A percentile compares a stretch with the other conserved stretches of the same genome.
Conservation (phyloP, 2,888 invertebrate species). For the Drosophila emarginata region DNA sequence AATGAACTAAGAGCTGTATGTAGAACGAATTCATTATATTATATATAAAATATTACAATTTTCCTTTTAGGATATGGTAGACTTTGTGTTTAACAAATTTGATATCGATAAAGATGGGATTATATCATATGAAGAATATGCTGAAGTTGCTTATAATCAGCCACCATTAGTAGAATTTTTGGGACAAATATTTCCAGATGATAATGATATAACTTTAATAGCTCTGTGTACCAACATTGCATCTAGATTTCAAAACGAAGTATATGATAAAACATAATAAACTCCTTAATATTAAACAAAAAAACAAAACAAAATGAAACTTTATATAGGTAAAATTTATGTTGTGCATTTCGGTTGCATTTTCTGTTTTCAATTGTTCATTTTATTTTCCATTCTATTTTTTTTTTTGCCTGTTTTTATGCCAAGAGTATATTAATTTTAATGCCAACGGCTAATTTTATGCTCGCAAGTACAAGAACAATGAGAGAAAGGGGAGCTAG, state of each 20-base stretch:
- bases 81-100: constrained; percentile 88
- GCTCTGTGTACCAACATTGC: constrained; percentile 36
- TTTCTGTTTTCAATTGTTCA: not conserved
- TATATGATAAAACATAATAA: not conserved
- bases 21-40: not conserved
- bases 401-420: constrained; percentile 46
- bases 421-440: constrained; percentile 50
- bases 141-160: constrained; percentile 85
- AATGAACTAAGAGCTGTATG: constrained; percentile 84
- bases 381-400: constrained; percentile 58
- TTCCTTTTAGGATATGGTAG: constrained; percentile 86
- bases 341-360: not conserved
- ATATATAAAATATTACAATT: not conserved
- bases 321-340: not conserved
- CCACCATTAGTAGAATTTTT: constrained; percentile 88
- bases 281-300: no score
- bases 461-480: not conserved
- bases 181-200: constrained; percentile 87
- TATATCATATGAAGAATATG: constrained; percentile 85
- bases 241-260: constrained; percentile 13
- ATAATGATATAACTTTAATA: constrained; percentile 21
- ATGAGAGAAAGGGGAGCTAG: not conserved
- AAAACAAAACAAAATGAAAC: no score
- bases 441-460: constrained; percentile 16
- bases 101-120: constrained; percentile 89